These are phyloP conservation scores for Drosophila littoralis DNA, from an alignment of 1,140 invertebrate genomes.

Conservation along the genomic window DNA sequence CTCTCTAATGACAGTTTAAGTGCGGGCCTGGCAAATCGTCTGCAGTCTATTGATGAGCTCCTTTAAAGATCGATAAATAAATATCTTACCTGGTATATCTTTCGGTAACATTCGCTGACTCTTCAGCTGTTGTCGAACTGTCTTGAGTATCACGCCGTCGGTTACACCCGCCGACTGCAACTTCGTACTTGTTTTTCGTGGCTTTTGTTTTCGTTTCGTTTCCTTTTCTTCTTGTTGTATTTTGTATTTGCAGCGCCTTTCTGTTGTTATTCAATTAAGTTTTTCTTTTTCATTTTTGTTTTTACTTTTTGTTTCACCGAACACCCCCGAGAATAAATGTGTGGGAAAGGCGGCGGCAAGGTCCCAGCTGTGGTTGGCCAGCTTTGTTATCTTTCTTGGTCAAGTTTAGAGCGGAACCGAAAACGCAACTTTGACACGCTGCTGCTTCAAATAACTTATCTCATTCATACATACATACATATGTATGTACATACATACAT, in stretches of 20 bases:
- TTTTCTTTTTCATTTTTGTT: constrained; percentile 13
- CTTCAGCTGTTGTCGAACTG: no score
- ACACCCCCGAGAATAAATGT: constrained; percentile 16
- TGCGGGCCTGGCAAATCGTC: neutral
- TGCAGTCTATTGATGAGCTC: no score
- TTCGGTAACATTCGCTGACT: no score
- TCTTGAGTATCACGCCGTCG: no score
- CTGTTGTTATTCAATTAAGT: constrained; percentile 70
- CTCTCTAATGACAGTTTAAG: no score
- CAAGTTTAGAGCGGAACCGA: constrained; percentile 30
- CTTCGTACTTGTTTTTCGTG: constrained; percentile 19
- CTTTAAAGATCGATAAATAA: no score
- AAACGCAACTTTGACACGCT: constrained; percentile 37
- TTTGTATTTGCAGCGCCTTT: constrained; percentile 59
- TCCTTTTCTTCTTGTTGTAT: constrained; percentile 9
- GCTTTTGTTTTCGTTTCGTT: constrained; percentile 28
- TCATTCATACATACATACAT: neutral
- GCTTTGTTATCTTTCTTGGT: constrained; percentile 15
- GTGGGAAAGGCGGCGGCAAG: constrained; percentile 8
- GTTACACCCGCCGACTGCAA: no score
- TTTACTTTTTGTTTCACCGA: neutral
- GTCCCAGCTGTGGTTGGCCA: neutral
- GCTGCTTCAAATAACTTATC: neutral
- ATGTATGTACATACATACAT: no score
- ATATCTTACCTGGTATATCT: no score